Evolutionary conservation across 2,888 invertebrate species (phyloP), one percentile per base, ranked within the genome.

Genomic region (Pachymerium ferrugineum): DNA sequence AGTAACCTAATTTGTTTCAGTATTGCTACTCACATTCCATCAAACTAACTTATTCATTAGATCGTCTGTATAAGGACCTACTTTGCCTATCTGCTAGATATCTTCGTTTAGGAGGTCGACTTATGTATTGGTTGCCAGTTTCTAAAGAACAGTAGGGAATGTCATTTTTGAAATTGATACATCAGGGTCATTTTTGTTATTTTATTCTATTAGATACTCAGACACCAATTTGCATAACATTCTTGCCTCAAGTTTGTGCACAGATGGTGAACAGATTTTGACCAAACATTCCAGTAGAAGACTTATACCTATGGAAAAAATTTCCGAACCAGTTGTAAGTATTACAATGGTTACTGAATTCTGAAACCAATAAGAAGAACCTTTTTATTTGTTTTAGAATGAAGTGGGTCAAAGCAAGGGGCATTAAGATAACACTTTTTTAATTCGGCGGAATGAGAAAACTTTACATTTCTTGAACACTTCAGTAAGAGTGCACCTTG

Each of bases 51-150:
- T 99, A 99, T 81, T 88, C 89, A 14, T 84, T 98, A 77, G 86
- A 90, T 1, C 89, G 91, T 77, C 88, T 98, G 33, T 93, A 92
- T 80, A 85, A 85, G 71, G 98, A 99, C 83, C 85, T 99, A 69
- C 83, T 99, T 47, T 85, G 87, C 79, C 94, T 97, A 83, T 88
- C 94, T 0, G 92, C n/a, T n/a, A n/a, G n/a, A n/a, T n/a, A n/a
- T n/a, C 86, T 99, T 74, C 86, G 85, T 77, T 77, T 91, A 4
- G 88, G 89, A 4, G 91, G 96, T 0, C 85, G 94, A 76, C 85
- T 99, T 19, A 96, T 98, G 0, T 97, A 92, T 84, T 99, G 98
- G 98, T 89, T 96, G 79, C 99, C 99, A 29, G 86, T 96, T 38
- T 78, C 78, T 31, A 74, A 74, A 62, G 33, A 79, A 38, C 79